Percentiles rank a stretch among this genome's conserved stretches.
Evolutionary conservation across 2,888 invertebrate genomes (phyloP).

Genomic region (Bimastos eiseni): DNA sequence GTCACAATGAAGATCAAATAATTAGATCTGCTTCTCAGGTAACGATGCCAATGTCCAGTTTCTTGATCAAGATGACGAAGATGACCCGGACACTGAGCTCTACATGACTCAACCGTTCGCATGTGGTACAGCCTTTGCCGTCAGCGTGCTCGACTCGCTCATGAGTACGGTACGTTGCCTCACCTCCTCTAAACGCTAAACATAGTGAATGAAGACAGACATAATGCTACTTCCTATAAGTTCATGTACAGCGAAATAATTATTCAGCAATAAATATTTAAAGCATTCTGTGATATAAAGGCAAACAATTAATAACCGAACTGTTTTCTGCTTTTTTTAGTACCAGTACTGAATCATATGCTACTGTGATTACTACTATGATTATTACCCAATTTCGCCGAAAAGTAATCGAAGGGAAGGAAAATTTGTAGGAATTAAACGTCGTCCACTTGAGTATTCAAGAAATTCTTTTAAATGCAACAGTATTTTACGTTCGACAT

Average conservation of each 20-base stretch:
- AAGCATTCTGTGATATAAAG: too few species aligned
- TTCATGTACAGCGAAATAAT: neutral
- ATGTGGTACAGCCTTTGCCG: constrained; percentile 99
- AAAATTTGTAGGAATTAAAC: neutral
- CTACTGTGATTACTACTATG: too few species aligned
- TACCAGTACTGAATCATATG: too few species aligned
- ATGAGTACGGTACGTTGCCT: constrained; percentile 90
- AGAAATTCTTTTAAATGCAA: neutral
- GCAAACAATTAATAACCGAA: too few species aligned
- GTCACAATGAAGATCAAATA: neutral
- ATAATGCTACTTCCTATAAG: neutral
- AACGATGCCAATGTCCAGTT: constrained; percentile 96
- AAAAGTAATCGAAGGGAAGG: neutral
- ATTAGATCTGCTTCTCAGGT: constrained; percentile 66
- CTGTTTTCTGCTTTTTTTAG: too few species aligned
- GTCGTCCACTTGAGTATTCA: neutral
- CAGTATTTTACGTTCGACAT: neutral
- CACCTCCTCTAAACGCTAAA: neutral
- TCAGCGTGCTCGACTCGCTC: constrained; percentile 97
- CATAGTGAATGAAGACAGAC: too few species aligned
- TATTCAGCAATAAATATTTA: too few species aligned
- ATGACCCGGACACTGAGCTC: constrained; percentile 98
- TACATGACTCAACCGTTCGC: constrained; percentile 99
- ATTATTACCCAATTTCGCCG: too few species aligned
- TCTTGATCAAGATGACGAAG: constrained; percentile 75